These are phyloP conservation scores for Sylvicola cinctus DNA, from an alignment of 2,888 invertebrate genomes.

Conservation along the genomic window DNA sequence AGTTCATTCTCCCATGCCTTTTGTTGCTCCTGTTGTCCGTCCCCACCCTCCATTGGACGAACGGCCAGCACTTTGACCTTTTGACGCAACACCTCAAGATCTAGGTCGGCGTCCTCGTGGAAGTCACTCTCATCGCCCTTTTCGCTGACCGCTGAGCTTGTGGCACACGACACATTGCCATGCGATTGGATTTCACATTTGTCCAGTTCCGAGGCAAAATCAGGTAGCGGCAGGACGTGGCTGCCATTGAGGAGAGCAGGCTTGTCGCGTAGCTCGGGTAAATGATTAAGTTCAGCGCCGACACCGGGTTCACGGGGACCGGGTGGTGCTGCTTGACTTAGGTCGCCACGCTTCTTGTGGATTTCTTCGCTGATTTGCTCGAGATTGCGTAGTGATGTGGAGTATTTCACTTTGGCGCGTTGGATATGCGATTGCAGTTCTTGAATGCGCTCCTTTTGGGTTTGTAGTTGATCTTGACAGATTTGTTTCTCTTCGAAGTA, in stretches of 20 bases:
- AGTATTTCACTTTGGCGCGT: slow-evolving; percentile 55
- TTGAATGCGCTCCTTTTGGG: slow-evolving; percentile 68
- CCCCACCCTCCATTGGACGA: slow-evolving; percentile 52
- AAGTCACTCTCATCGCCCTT: slow-evolving; percentile 19
- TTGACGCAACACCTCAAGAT: slow-evolving; percentile 43
- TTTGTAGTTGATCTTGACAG: slow-evolving; percentile 66
- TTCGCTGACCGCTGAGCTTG: slow-evolving; percentile 29
- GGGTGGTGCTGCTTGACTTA: slow-evolving; percentile 16
- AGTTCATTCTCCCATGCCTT: slow-evolving; percentile 53
- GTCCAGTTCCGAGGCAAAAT: slow-evolving; percentile 34
- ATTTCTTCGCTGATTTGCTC: slow-evolving; percentile 88
- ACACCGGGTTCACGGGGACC: slow-evolving; percentile 45
- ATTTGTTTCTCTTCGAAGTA: slow-evolving; percentile 82
- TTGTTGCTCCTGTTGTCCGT: slow-evolving; percentile 38
- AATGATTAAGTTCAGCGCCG: slow-evolving; percentile 37
- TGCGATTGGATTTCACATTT: slow-evolving; percentile 33
- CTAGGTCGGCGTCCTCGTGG: slow-evolving; percentile 17
- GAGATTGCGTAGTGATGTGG: slow-evolving; percentile 59
- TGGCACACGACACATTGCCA: slow-evolving; percentile 30
- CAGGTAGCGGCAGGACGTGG: slow-evolving; percentile 20
- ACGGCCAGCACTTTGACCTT: slow-evolving; percentile 50
- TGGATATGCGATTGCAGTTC: slow-evolving; percentile 56
- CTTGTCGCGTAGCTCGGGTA: slow-evolving; percentile 9
- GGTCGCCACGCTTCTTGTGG: slow-evolving; percentile 31
- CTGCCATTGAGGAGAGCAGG: slow-evolving; percentile 1